Conservation (phyloP, 2,797 vertebrate species). For the Odontamblyopus rebecca region DNA sequence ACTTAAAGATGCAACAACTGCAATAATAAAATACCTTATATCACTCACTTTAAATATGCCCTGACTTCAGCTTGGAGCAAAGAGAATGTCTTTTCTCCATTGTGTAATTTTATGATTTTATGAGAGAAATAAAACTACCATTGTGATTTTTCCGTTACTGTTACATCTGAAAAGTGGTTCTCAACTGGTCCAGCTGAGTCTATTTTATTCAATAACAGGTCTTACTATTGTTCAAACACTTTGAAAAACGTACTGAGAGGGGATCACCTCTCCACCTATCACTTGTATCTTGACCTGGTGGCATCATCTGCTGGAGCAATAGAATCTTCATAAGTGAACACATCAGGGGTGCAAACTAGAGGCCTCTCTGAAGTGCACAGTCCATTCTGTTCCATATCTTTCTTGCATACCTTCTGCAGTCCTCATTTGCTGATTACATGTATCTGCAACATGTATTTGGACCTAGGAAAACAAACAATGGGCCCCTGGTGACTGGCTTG, state of each 20-base stretch:
- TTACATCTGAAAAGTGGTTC: not conserved
- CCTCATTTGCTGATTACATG: constrained; percentile 15
- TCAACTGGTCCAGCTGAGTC: not conserved
- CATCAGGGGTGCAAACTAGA: constrained; percentile 33
- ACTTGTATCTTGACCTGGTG: too few relatives aligned
- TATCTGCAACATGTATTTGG: constrained; percentile 12
- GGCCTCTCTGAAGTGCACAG: constrained; percentile 20
- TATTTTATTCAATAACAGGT: too few relatives aligned
- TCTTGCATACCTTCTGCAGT: not conserved
- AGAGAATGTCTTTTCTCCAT: too few relatives aligned
- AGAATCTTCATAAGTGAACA: not conserved
- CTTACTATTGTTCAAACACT: too few relatives aligned
- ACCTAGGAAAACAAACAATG: constrained; percentile 15
- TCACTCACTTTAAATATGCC: not conserved
- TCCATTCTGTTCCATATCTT: constrained; percentile 1
- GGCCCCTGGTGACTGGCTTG: constrained; percentile 5
- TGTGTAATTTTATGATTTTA: too few relatives aligned
- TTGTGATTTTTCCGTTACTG: too few relatives aligned
- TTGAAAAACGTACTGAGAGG: too few relatives aligned
- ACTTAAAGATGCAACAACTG: constrained; percentile 25
- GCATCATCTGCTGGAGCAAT: not conserved
- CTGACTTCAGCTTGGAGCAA: too few relatives aligned
- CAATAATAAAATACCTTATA: not conserved
- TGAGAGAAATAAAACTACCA: too few relatives aligned
- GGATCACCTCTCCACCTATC: too few relatives aligned